Conservation (phyloP, 2,888 invertebrate species). For the Hedychridium roseum region DNA sequence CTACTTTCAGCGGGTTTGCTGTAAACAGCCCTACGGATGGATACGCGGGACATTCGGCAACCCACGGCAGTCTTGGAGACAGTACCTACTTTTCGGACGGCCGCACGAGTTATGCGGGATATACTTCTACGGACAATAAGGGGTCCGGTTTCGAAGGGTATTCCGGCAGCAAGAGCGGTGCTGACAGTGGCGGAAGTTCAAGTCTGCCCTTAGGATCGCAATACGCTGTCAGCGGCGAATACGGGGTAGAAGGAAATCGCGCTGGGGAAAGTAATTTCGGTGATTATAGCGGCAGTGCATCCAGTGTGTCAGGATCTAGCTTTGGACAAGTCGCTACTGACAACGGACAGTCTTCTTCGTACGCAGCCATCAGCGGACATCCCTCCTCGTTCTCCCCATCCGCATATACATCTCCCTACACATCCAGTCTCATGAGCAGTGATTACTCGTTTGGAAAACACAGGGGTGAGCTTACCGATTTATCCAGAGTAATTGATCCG, state of each 20-base stretch:
- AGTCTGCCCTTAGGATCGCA: too few species aligned
- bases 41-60: slow-evolving; percentile 17
- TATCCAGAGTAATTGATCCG: slow-evolving; percentile 4
- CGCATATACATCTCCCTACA: slow-evolving; percentile 20
- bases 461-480: slow-evolving; percentile 22
- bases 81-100: slow-evolving; percentile 33
- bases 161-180: slow-evolving; percentile 27
- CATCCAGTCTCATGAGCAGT: slow-evolving; percentile 18
- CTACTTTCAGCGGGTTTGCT: too few species aligned
- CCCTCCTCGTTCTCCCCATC: slow-evolving; percentile 16
- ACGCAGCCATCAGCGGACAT: slow-evolving; percentile 20
- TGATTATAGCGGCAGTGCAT: too few species aligned
- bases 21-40: too few species aligned
- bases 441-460: slow-evolving; percentile 33
- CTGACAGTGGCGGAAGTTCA: too few species aligned
- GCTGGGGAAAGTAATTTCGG: too few species aligned
- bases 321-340: slow-evolving; percentile 27
- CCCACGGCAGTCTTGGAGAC: slow-evolving; percentile 21
- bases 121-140: too few species aligned
- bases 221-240: too few species aligned
- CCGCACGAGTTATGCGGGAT: too few species aligned
- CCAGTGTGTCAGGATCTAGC: too few species aligned
- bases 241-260: too few species aligned
- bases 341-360: slow-evolving; percentile 17
- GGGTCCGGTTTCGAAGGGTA: slow-evolving; percentile 33